Percentiles rank a stretch among this genome's conserved stretches.
Conservation (phyloP, 2,113 vertebrate genomes). For the Otocyon megalotis region DNA sequence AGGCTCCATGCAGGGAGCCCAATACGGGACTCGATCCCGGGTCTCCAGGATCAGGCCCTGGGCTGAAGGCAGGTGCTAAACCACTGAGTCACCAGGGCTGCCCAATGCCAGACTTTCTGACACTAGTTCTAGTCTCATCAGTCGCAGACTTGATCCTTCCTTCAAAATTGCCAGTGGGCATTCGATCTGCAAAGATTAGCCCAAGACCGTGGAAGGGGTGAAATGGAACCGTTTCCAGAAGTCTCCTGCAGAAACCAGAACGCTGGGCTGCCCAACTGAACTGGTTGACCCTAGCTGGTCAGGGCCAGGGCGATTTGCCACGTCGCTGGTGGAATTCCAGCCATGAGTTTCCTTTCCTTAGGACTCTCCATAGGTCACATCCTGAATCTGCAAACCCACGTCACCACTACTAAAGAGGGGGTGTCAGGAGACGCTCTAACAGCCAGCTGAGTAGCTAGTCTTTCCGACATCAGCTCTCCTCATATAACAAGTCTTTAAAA, state of each 20-base stretch:
- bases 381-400: not conserved
- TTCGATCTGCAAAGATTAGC: not conserved
- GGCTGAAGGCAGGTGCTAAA: too few relatives aligned
- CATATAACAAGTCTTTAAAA: not conserved
- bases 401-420: not conserved
- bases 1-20: too few relatives aligned
- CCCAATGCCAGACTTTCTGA: not conserved
- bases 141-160: not conserved
- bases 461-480: not conserved
- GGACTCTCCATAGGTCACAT: not conserved
- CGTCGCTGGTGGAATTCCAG: not conserved
- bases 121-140: not conserved
- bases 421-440: not conserved
- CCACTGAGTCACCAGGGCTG: too few relatives aligned
- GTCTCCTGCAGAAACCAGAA: not conserved
- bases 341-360: not conserved
- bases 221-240: not conserved
- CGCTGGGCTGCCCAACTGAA: not conserved
- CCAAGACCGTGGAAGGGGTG: too few relatives aligned
- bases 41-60: too few relatives aligned
- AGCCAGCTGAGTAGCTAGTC: not conserved
- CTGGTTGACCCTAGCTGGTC: not conserved
- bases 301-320: not conserved
- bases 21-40: too few relatives aligned
- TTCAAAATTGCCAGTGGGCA: not conserved